Evolutionary conservation across 2,113 vertebrate species (phyloP), one percentile per base, ranked within the genome.

Genomic region (Mirza zaza): DNA sequence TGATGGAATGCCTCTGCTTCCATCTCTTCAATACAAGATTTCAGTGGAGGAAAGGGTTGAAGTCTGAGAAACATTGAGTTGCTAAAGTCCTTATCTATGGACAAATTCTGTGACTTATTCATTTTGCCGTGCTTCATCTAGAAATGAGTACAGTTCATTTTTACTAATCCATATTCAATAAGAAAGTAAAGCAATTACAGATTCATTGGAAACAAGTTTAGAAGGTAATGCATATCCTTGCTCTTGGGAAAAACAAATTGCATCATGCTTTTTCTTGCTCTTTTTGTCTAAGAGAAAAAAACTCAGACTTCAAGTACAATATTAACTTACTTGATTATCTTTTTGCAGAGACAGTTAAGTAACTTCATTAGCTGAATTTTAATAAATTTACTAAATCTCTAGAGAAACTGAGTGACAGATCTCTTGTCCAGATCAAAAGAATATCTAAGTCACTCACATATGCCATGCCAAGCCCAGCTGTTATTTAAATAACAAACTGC

Each of bases 401-500:
- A 59, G 34, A 94, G 39, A 77, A 83, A 92, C 90, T 94, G 65
- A n/a, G 65, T 83, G 63, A 80, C 67, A 52, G 14, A 80, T 59
- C 48, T 90, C 15, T 67, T 77, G 15, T 96, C 32, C 32, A 71
- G 6, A 77, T 76, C 50, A 91, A 93, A 94, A 96, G 25, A 96
- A 71, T 10, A 68, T 29, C 34, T 73, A 75, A 96, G 32, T 94
- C 52, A 88, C 59, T 77, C n/a, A 87, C 8, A 87, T 59, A 48
- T 17, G 18, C 59, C 36, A 84, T 63, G 93, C 70, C 68, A 71
- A 83, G 68, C 18, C 48, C 52, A 95, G 15, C 5, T 57, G 42
- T 87, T 91, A 32, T 91, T 94, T 94, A 89, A 95, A 82, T 89
- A 90, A 92, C 10, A 96, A 91, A 81, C 27, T 63, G n/a, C 32